Evolutionary conservation across 2,888 invertebrate species (phyloP), one percentile per base, ranked within the genome.

Genomic region (Volucella bombylans): DNA sequence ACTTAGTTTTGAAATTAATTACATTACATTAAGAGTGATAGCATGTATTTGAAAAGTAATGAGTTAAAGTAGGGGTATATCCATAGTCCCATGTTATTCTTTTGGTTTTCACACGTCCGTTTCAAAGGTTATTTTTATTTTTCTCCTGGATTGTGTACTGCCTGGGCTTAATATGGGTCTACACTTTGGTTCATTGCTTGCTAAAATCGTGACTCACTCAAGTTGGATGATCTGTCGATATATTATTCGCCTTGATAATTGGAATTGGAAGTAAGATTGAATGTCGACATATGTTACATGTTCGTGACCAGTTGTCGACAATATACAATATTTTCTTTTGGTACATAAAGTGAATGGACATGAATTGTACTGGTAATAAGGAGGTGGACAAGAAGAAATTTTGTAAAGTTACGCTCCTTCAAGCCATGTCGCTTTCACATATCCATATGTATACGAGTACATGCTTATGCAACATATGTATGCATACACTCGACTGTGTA

Each of bases 1-100:
- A 55, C 55, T 64, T 73, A 72, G 78, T 72, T 82, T 69, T 45
- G 52, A 73, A 78, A 78, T 73, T 79, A 73, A 82, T 79, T 82
- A 78, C 73, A 82, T 79, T 82, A 78, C 73, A 82, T 64, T 52
- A 65, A 57, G 31, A 57, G 79, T 59, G 59, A 80, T 73, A 78
- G 64, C 55, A 76, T 61, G 31, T 31, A 31, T 31, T 31, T 31
- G 31, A 61, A 64, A 64, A 64, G 38, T 23, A 62, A 50, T 49
- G 43, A 76, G 52, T 38, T 23, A 62, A 50, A 45, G 23, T 50
- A 41, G 39, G 9, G 52, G 54, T 49, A 45, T 38, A 4, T 61
- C 61, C 15, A 10, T 23, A 15, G 11, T 38, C 12, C 14, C 3
- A 45, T 54, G 41, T n/a, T 10, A 54, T 65, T 47, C 8, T 49